Evolutionary conservation across 2,797 vertebrate genomes (phyloP).

Genomic region (Eulemur mongoz): DNA sequence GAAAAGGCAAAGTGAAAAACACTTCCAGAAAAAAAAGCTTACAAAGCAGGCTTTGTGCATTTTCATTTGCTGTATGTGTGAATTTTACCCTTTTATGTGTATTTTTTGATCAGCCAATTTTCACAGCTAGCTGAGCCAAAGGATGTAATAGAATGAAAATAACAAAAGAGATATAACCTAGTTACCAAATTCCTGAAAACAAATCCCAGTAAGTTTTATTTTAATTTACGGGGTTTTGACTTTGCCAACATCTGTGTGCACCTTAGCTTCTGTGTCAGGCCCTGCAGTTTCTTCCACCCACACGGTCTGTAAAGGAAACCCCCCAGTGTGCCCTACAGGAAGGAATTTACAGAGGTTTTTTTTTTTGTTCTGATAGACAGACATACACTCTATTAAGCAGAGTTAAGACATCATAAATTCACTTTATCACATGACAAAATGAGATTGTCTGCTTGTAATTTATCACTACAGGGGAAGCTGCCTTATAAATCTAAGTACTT

Average conservation of each 20-base stretch:
- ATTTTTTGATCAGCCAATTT: constrained; percentile 31
- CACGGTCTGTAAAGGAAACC: not conserved
- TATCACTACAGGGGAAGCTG: constrained; percentile 81
- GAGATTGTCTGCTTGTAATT: constrained; percentile 90
- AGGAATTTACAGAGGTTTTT: constrained; percentile 65
- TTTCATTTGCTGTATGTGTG: not conserved
- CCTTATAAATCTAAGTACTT: constrained; percentile 79
- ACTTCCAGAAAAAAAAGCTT: constrained; percentile 54
- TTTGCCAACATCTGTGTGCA: constrained; percentile 17
- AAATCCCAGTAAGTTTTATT: not conserved
- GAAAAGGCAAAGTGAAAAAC: constrained; percentile 63
- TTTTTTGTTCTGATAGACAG: constrained; percentile 74
- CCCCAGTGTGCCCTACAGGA: constrained; percentile 10
- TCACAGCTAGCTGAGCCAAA: constrained; percentile 45
- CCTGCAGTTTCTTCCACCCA: not conserved
- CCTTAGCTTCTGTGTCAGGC: constrained; percentile 61
- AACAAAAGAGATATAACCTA: constrained; percentile 51
- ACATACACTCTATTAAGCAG: constrained; percentile 72
- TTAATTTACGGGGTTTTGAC: not conserved
- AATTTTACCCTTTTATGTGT: not conserved
- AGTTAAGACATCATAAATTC: constrained; percentile 78
- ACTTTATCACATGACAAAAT: constrained; percentile 80
- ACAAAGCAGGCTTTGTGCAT: constrained; percentile 70
- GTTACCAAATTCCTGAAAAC: constrained; percentile 52
- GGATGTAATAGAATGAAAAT: constrained; percentile 55